phyloP scores from a whole-genome alignment of 2,113 vertebrate genomes.

The Tetrao urogallus region DNA sequence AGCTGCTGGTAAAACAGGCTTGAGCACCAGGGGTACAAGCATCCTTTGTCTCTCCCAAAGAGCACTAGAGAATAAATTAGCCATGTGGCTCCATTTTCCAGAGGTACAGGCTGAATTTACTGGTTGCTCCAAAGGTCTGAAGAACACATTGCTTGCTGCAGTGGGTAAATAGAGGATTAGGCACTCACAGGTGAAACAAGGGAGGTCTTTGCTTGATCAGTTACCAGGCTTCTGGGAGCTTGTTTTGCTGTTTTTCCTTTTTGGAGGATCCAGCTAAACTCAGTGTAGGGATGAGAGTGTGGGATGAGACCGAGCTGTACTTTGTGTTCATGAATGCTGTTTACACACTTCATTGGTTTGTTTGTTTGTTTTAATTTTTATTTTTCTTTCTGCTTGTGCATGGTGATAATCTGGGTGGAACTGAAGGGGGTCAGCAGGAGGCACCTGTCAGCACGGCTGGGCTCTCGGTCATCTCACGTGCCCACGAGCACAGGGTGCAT shows the following conservation, averaged over 20 bases:
- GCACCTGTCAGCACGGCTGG: not conserved
- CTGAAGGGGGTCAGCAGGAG: not conserved
- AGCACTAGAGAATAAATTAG: not conserved
- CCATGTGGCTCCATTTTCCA: not conserved
- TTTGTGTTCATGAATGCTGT: not conserved
- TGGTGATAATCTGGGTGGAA: not conserved
- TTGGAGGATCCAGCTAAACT: not conserved
- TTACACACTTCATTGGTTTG: not conserved
- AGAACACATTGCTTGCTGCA: not conserved
- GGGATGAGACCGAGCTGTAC: not conserved
- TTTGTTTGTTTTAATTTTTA: not conserved
- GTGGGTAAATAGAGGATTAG: not conserved
- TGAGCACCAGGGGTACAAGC: not conserved
- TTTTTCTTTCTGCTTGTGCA: not conserved
- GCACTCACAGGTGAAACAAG: not conserved
- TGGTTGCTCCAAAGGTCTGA: not conserved
- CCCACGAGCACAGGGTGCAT: fast-evolving
- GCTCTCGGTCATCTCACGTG: not conserved
- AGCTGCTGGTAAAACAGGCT: not conserved
- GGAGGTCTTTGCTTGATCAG: not conserved
- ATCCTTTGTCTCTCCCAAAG: not conserved
- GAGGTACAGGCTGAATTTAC: not conserved
- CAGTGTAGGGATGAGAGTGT: not conserved
- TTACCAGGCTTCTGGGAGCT: not conserved
- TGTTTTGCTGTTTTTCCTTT: not conserved